These are phyloP conservation scores for Opisthocomus hoazin DNA, from an alignment of 2,113 vertebrate genomes.

Conservation along the genomic window DNA sequence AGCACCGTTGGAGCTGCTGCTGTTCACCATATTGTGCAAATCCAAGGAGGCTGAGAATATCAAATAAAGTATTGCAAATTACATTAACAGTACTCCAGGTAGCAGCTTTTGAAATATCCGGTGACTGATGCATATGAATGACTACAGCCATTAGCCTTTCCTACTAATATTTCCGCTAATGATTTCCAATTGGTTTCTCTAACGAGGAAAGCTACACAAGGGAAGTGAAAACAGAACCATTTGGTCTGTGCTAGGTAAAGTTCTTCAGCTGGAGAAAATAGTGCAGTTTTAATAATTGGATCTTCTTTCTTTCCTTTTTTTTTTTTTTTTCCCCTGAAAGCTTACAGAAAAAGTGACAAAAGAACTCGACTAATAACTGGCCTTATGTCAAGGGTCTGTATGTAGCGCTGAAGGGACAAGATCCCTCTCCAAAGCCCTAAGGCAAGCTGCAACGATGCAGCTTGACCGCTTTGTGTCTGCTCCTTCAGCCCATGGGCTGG, in stretches of 20 bases:
- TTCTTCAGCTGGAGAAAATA: not conserved
- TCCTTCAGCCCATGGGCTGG: not conserved
- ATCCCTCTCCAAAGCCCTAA: not conserved
- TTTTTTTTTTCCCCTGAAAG: not conserved
- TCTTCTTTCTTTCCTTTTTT: not conserved
- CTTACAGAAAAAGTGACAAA: not conserved
- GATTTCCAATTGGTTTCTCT: constrained; percentile 28
- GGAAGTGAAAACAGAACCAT: not conserved
- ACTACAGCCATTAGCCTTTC: constrained; percentile 4
- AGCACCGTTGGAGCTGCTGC: not conserved
- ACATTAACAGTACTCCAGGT: not conserved
- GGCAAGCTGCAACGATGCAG: not conserved
- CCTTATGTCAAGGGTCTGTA: not conserved
- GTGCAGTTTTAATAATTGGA: not conserved
- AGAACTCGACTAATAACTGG: not conserved
- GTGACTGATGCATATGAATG: not conserved
- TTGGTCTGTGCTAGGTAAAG: not conserved
- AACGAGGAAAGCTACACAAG: not conserved
- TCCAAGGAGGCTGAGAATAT: not conserved
- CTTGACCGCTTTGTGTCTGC: not conserved
- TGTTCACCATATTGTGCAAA: not conserved
- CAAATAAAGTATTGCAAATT: not conserved
- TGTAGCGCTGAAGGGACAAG: not conserved
- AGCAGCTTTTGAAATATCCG: constrained; percentile 5
- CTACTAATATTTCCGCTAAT: constrained; percentile 33